phyloP scores from a whole-genome alignment of 2,797 vertebrate species.

The Remorina albescens region DNA sequence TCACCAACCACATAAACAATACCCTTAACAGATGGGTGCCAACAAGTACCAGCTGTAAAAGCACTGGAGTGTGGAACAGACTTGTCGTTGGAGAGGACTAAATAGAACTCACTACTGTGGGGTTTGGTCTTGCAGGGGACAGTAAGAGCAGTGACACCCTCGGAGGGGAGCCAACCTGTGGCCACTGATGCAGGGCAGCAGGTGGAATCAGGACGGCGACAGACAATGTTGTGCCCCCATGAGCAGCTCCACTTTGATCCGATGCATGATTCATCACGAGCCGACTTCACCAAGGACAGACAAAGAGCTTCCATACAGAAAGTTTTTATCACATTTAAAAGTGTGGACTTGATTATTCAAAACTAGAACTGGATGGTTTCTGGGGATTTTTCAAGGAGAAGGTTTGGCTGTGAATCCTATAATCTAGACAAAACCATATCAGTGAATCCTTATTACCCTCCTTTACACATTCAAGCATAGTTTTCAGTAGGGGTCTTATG shows the following conservation, averaged over 20 bases:
- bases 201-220: conserved; percentile 64
- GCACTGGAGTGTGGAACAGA: conserved; percentile 79
- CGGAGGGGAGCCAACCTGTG: conserved; percentile 67
- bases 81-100: conserved; percentile 75
- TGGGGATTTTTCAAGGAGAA: conserved; percentile 6
- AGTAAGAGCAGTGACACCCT: conserved; percentile 50
- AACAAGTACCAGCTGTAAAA: conserved; percentile 85
- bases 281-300: conserved; percentile 74
- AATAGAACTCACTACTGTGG: conserved; percentile 79
- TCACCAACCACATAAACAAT: conserved; percentile 83
- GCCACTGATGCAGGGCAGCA: conserved; percentile 58
- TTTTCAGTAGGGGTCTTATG: conserved; percentile 6
- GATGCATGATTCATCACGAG: conserved; percentile 82
- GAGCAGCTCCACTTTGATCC: conserved; percentile 71
- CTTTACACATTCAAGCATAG: no score
- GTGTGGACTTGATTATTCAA: conserved; percentile 4
- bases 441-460: no score
- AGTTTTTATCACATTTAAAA: conserved; percentile 39
- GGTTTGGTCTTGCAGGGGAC: conserved; percentile 49
- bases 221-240: conserved; percentile 51
- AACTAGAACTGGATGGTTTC: conserved; percentile 21
- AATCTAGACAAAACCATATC: no score
- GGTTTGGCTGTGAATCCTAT: no score
- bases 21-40: conserved; percentile 86
- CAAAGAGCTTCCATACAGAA: conserved; percentile 60